Conservation (phyloP, 2,888 invertebrate species). For the Alentia gelatinosa region DNA sequence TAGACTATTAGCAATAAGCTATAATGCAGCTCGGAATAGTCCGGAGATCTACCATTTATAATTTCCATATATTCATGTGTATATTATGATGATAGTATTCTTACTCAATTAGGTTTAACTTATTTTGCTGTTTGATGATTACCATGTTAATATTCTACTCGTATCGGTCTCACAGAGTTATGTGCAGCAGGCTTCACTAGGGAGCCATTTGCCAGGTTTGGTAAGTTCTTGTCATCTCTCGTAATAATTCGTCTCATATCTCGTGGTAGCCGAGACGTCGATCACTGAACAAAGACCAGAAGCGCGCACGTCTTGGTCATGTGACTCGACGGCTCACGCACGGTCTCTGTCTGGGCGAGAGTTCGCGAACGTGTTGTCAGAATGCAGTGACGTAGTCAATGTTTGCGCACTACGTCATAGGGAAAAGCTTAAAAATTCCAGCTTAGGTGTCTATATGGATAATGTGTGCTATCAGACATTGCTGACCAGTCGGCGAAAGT, state of each 20-base stretch:
- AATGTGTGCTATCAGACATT: too few species aligned
- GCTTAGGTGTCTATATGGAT: too few species aligned
- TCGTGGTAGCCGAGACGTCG: neutral
- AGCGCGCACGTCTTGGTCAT: neutral
- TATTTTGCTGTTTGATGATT: neutral
- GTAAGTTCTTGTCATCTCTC: neutral
- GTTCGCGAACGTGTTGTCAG: neutral
- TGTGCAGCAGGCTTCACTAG: neutral
- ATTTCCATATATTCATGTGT: too few species aligned
- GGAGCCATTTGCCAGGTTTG: neutral
- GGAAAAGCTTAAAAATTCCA: too few species aligned
- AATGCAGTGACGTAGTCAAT: neutral
- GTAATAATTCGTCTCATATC: neutral
- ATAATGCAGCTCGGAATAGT: too few species aligned
- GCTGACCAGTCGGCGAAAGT: too few species aligned
- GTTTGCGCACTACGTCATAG: neutral
- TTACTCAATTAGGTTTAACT: too few species aligned
- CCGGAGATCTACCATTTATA: too few species aligned
- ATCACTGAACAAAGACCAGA: neutral
- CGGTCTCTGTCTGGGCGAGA: too few species aligned
- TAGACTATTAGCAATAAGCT: too few species aligned
- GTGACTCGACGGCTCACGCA: too few species aligned
- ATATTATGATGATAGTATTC: too few species aligned
- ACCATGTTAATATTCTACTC: neutral
- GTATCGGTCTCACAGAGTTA: neutral